These are phyloP conservation scores for Oriolus oriolus DNA, from an alignment of 2,113 vertebrate genomes.

Conservation along the genomic window DNA sequence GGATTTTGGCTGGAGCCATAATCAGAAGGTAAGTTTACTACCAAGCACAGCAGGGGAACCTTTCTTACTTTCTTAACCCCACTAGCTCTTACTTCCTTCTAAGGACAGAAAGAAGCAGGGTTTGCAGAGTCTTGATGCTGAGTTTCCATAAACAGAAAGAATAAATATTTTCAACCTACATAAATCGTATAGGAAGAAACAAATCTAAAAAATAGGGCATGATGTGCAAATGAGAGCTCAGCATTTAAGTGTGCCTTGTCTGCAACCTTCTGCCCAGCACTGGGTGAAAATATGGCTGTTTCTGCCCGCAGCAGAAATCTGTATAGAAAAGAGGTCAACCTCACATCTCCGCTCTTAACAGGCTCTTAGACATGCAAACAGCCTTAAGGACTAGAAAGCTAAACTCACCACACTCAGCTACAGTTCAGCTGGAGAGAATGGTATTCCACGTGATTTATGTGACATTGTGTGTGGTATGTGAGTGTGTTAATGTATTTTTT, in stretches of 20 bases:
- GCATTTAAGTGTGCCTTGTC: neutral
- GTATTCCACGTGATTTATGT: slow-evolving; percentile 1
- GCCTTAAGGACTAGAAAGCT: neutral
- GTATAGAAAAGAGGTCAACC: neutral
- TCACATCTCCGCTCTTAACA: neutral
- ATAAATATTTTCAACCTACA: neutral
- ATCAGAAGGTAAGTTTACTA: neutral
- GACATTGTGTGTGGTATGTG: slow-evolving; percentile 33
- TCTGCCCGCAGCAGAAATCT: neutral
- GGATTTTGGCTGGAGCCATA: neutral
- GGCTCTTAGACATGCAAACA: neutral
- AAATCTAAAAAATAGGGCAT: neutral
- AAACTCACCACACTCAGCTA: neutral
- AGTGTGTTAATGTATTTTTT: slow-evolving; percentile 24
- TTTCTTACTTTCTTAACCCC: neutral
- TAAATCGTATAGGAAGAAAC: neutral
- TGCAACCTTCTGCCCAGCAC: neutral
- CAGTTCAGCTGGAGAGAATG: neutral
- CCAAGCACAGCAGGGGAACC: neutral
- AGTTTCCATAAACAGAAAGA: neutral
- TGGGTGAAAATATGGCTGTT: neutral
- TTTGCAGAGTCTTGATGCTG: neutral
- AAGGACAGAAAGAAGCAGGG: neutral
- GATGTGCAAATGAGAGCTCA: neutral
- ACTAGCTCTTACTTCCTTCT: neutral